These are phyloP conservation scores for Stegastes partitus DNA, from an alignment of 2,113 vertebrate species.

Conservation along the genomic window DNA sequence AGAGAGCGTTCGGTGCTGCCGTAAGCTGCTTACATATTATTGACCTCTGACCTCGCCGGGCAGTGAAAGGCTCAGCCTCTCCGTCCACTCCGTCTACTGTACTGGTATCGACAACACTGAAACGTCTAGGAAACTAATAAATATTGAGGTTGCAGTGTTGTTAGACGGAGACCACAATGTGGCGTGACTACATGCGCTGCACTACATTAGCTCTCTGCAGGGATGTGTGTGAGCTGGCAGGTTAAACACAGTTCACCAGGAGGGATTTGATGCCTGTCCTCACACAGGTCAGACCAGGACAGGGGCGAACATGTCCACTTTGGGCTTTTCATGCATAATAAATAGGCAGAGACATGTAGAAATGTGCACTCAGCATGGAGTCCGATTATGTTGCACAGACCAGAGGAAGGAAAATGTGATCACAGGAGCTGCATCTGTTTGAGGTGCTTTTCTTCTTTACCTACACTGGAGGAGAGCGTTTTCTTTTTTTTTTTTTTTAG, in stretches of 20 bases:
- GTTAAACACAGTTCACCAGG: conserved; percentile 30
- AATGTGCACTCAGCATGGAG: conserved; percentile 7
- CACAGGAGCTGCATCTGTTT: neutral
- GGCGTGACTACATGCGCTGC: neutral
- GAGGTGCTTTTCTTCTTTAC: neutral
- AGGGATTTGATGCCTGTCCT: conserved; percentile 13
- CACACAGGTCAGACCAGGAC: conserved; percentile 20
- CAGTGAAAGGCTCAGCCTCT: conserved; percentile 64
- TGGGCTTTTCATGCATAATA: conserved; percentile 35
- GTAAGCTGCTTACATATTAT: conserved; percentile 75
- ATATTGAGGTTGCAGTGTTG: conserved; percentile 5
- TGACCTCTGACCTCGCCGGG: conserved; percentile 67
- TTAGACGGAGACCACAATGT: conserved; percentile 1
- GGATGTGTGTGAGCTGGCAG: conserved; percentile 26
- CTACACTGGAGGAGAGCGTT: neutral
- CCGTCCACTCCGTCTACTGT: conserved; percentile 7
- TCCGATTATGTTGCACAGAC: neutral
- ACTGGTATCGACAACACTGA: conserved; percentile 1
- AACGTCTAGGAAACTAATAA: conserved; percentile 38
- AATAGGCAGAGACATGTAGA: neutral
- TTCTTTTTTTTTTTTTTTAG: too few species aligned
- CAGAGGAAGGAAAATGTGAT: neutral
- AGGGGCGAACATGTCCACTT: conserved; percentile 26
- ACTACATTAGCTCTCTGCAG: neutral
- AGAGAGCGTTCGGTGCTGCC: conserved; percentile 35